Base-by-base conservation (phyloP, 2,113 vertebrate genomes). In the Paradisaea rubra region DNA sequence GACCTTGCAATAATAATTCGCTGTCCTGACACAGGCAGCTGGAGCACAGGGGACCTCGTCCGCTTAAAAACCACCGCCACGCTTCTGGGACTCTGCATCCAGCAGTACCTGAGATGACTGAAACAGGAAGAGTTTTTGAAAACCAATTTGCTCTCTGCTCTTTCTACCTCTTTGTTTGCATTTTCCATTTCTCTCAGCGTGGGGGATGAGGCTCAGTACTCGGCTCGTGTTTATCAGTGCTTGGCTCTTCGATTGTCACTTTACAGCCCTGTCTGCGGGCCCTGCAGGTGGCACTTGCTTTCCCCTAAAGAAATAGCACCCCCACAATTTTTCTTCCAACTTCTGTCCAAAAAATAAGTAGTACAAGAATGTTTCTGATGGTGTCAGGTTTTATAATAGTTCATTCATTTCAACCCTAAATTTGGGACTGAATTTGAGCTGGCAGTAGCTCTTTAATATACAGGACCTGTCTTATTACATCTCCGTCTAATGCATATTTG, bases 381-480 rank as follows among this genome's bases (percentile, higher is more conserved):
- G 83, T 94, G 90, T 93, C 96, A 91, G 80, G 57, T 76, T 94
- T 93, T 88, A 82, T 96, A 95, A 97, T 92, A 86, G 88, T 91
- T 95, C 82, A 47, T 95, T 94, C 93, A 94, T 95, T 90, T 94
- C 95, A 95, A 47, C 57, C 82, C 72, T 86, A 95, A 96, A 94
- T 95, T 95, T 91, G 65, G 72, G 86, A 61, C 77, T 84, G 35
- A 95, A 95, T 96, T 95, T 91, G 80, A 95, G 86, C 56, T 94
- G 88, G 93, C 95, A 93, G 93, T 77, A 91, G 89, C 94, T 96
- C 63, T 95, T 94, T 96, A 96, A 95, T 95, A 95, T 91, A 95
- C 94, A 95, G 88, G 71, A 88, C 77, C 92, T 96, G 92, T 96
- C 94, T 96, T 96, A 94, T 94, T 96, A 92, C 91, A 95, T 92